Conservation (phyloP, 2,797 vertebrate genomes). For the Pitangus sulphuratus region DNA sequence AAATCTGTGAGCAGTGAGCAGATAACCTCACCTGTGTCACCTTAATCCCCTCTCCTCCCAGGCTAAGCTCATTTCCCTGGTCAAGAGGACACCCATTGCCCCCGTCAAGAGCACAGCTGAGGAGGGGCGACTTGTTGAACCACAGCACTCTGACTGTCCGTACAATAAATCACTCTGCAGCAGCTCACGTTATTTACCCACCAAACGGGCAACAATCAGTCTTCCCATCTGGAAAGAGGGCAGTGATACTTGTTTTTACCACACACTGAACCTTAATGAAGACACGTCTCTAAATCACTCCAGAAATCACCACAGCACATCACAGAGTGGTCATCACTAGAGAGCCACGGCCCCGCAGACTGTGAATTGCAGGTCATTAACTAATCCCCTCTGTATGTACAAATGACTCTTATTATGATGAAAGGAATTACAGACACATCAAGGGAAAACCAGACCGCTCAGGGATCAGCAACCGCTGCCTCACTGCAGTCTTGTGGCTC, state of each 20-base stretch:
- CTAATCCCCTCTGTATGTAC: neutral
- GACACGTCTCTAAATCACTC: neutral
- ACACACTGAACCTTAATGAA: rapidly evolving
- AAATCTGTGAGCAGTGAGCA: neutral
- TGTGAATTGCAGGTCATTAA: neutral
- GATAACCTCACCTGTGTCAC: neutral
- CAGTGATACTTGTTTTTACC: neutral
- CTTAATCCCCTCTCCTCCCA: neutral
- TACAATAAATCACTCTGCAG: neutral
- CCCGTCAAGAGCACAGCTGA: rapidly evolving
- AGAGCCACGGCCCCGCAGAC: rapidly evolving
- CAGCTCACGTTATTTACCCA: neutral
- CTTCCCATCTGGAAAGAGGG: neutral
- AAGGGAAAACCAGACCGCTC: constrained; percentile 26
- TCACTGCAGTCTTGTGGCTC: neutral
- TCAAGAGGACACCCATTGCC: neutral
- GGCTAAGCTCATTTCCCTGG: neutral
- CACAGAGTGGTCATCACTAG: neutral
- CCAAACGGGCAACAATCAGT: neutral
- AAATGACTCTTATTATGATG: neutral
- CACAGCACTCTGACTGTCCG: neutral
- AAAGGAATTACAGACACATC: constrained; percentile 11
- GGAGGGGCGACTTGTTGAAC: neutral
- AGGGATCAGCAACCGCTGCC: neutral
- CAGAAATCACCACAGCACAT: neutral